A percentile compares a stretch with the other conserved stretches of the same genome.
These are phyloP conservation scores for Phenganax subtilis DNA, from an alignment of 92 coral and sea anemone genomes.

Conservation along the genomic window DNA sequence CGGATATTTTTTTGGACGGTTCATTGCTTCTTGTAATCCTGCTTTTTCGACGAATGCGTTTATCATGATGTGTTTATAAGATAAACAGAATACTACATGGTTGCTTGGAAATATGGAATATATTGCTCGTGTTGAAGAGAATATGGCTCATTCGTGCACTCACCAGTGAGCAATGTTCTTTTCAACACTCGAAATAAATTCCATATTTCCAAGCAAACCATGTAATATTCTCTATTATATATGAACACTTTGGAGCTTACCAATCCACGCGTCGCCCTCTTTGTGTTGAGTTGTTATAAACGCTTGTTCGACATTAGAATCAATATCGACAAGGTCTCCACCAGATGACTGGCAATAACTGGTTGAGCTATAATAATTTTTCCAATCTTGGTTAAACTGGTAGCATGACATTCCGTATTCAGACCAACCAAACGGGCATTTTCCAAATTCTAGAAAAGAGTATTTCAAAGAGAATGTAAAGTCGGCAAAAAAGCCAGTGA, in stretches of 20 bases:
- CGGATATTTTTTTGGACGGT: too few relatives aligned
- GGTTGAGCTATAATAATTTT: constrained; percentile 55
- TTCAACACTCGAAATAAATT: too few relatives aligned
- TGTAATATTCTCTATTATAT: not conserved
- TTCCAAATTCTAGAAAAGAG: constrained; percentile 64
- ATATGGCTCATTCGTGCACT: too few relatives aligned
- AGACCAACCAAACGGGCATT: constrained; percentile 76
- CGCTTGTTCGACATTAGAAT: constrained; percentile 84
- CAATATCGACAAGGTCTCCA: constrained; percentile 73
- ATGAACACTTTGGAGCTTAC: constrained; percentile 42
- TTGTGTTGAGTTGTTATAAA: constrained; percentile 54
- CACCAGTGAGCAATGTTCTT: too few relatives aligned
- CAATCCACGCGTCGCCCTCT: constrained; percentile 62
- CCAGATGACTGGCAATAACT: constrained; percentile 63
- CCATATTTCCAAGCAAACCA: not conserved
- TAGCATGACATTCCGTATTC: constrained; percentile 88
- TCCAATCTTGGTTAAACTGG: constrained; percentile 59
- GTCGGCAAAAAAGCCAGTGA: too few relatives aligned
- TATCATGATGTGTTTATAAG: too few relatives aligned
- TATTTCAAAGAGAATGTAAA: too few relatives aligned
- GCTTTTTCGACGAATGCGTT: too few relatives aligned
- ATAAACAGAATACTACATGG: too few relatives aligned
- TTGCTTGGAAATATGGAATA: too few relatives aligned
- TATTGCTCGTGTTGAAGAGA: too few relatives aligned
- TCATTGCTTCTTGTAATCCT: too few relatives aligned